Evolutionary conservation across 30 jellyfish, hydroid and myxozoan genomes (phyloP).

Genomic region (Aurelia sp.): DNA sequence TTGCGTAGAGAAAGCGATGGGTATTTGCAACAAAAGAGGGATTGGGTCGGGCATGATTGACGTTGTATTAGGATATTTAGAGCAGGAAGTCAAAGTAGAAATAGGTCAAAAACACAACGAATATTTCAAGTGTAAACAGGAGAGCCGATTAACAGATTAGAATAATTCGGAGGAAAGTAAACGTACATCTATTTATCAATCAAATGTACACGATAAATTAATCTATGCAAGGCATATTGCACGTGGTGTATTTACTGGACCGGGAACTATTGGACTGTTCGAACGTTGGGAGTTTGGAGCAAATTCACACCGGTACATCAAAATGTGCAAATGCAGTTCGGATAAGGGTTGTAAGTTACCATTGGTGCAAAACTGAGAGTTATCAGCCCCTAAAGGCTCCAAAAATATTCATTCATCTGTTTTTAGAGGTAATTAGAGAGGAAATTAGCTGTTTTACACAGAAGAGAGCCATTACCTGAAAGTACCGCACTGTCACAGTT

Average conservation of each 20-base stretch:
- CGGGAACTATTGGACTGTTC: too few relatives aligned
- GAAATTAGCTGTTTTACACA: too few relatives aligned
- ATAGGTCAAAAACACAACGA: conserved; percentile 35
- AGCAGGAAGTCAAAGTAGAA: conserved; percentile 52
- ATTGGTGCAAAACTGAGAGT: too few relatives aligned
- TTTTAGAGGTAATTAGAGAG: too few relatives aligned
- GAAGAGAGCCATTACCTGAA: too few relatives aligned
- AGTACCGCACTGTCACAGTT: too few relatives aligned
- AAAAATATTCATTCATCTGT: too few relatives aligned
- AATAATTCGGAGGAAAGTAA: conserved; percentile 72
- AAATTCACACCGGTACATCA: too few relatives aligned
- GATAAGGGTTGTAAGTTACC: too few relatives aligned
- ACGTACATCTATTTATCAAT: conserved; percentile 30
- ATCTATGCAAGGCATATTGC: conserved; percentile 45
- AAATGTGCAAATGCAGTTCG: too few relatives aligned
- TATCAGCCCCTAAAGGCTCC: too few relatives aligned
- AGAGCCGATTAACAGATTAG: conserved; percentile 76
- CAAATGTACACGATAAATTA: conserved; percentile 35
- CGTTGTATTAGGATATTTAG: conserved; percentile 54
- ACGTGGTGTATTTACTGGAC: not conserved
- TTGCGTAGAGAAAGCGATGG: not conserved
- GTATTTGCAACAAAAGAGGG: conserved; percentile 20
- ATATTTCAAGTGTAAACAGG: conserved; percentile 56
- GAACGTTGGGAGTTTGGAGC: too few relatives aligned
- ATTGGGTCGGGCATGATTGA: conserved; percentile 52